Evolutionary conservation across 2,113 vertebrate genomes (phyloP).

Genomic region (Erpornis zantholeuca): DNA sequence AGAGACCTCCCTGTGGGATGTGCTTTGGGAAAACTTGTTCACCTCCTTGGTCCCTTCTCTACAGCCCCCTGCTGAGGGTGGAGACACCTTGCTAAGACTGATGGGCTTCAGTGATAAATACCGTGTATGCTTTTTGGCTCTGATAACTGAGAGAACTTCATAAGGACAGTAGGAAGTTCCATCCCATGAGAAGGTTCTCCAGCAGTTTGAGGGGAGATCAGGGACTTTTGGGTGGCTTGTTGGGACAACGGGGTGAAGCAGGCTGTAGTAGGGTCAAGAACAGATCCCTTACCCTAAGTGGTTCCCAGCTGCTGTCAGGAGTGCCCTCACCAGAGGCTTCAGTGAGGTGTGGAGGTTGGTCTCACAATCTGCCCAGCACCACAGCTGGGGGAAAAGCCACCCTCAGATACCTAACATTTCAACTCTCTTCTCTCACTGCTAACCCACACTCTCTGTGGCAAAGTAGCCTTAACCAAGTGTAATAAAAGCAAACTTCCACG

Average conservation of each 20-base stretch:
- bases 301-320: accelerated
- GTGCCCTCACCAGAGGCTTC: accelerated
- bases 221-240: not conserved
- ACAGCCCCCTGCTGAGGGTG: not conserved
- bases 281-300: not conserved
- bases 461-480: not conserved
- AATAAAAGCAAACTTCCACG: not conserved
- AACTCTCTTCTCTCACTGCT: not conserved
- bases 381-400: not conserved
- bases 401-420: not conserved
- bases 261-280: not conserved
- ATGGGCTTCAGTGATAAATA: not conserved
- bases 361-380: not conserved
- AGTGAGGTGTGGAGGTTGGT: not conserved
- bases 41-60: not conserved
- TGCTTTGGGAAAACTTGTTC: not conserved
- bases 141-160: not conserved
- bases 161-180: not conserved
- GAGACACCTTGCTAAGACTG: not conserved
- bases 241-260: not conserved
- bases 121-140: not conserved
- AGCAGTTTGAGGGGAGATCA: not conserved
- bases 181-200: not conserved
- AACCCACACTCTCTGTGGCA: not conserved
- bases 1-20: not conserved